phyloP scores from a whole-genome alignment of 2,113 vertebrate species.

The Triplophysa rosa region DNA sequence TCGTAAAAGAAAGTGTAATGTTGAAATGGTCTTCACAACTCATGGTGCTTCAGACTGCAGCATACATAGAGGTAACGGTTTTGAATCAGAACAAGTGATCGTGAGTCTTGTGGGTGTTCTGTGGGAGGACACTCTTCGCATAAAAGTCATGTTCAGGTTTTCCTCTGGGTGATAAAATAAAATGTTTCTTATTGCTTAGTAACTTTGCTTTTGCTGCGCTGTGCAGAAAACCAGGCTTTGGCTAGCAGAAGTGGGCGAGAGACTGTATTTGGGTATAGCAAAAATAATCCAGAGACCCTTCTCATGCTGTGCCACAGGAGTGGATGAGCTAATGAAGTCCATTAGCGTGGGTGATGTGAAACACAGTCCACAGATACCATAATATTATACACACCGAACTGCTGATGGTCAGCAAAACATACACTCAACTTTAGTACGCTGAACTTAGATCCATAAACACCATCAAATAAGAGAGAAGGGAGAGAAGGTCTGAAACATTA shows the following conservation, averaged over 20 bases:
- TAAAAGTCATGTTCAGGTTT: neutral
- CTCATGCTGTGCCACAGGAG: neutral
- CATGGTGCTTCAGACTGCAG: too few species aligned
- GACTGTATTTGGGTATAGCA: neutral
- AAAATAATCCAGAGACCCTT: neutral
- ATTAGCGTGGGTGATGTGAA: slow-evolving; percentile 7
- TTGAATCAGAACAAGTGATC: too few species aligned
- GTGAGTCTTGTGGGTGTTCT: neutral
- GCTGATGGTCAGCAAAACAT: slow-evolving; percentile 1
- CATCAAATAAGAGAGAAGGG: neutral
- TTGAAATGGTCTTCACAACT: too few species aligned
- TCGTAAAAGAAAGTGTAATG: too few species aligned
- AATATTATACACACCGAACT: neutral
- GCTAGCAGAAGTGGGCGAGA: slow-evolving; percentile 17
- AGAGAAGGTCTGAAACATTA: neutral
- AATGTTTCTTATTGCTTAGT: neutral
- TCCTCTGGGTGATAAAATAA: slow-evolving; percentile 2
- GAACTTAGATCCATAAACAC: neutral
- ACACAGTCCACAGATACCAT: slow-evolving; percentile 1
- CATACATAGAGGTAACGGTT: too few species aligned
- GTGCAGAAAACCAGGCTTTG: slow-evolving; percentile 6
- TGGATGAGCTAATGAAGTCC: slow-evolving; percentile 10
- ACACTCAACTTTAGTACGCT: neutral
- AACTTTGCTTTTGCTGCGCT: slow-evolving; percentile 7
- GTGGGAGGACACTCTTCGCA: neutral